These are phyloP conservation scores for Buteo buteo DNA, from an alignment of 2,113 vertebrate species.

Conservation along the genomic window DNA sequence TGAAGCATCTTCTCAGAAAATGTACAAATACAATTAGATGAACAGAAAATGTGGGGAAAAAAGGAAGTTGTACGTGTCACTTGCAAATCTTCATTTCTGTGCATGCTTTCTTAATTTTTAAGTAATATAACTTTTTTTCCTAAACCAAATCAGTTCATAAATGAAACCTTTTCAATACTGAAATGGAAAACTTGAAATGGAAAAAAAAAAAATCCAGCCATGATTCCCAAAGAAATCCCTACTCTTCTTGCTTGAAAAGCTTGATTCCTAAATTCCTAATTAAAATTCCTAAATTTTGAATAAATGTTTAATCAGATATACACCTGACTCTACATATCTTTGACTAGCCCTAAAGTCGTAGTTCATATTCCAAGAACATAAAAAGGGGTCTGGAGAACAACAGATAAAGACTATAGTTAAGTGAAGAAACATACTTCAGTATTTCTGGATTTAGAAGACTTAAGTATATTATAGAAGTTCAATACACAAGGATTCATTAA, in stretches of 20 bases:
- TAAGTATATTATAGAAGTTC: not conserved
- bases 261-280: not conserved
- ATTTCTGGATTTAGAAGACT: not conserved
- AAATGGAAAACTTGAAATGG: not conserved
- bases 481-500: not conserved
- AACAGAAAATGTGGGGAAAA: not conserved
- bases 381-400: not conserved
- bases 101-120: not conserved
- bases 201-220: not conserved
- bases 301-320: not conserved
- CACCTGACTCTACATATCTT: not conserved
- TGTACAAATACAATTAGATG: not conserved
- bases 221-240: not conserved
- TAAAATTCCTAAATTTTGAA: not conserved
- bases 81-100: not conserved
- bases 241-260: not conserved
- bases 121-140: not conserved
- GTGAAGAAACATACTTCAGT: not conserved
- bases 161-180: not conserved
- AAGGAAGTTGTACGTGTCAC: not conserved
- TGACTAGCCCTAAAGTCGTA: not conserved
- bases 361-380: not conserved
- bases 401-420: not conserved
- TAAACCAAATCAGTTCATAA: not conserved
- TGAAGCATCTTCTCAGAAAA: not conserved